Evolutionary conservation across 2,888 invertebrate species (phyloP), one percentile per base, ranked within the genome.

Genomic region (Neoscelio sp.): DNA sequence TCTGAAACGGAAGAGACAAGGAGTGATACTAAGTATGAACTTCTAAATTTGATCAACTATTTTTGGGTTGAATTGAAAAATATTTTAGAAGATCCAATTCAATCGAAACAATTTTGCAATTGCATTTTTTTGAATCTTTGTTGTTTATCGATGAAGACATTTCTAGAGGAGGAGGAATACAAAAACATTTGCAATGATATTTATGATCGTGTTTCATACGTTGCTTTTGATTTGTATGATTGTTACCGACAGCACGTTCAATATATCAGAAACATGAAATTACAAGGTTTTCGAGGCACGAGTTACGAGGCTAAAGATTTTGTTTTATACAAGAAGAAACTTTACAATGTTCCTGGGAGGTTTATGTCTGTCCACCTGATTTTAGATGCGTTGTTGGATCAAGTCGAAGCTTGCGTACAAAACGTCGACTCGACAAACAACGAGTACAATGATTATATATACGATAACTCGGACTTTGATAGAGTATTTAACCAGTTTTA

Each of bases 141-240:
- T 5, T 84, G 44, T 15, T 30, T 84, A 2, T 74, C 85, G 1
- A 8, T 60, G 12, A 38, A 80, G 0, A 52, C 70, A n/a, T 17
- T 15, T 17, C 13, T 50, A 2, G 67, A 71, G 1, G 70, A 82
- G 1, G 35, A 67, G 0, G 46, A 60, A 1, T 64, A 64, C 10
- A 42, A 48, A 12, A 0, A 7, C 0, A 15, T 54, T 26, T 80
- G 64, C 50, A 80, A 58, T 48, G 90, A 90, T 81, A 90, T 93
- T 68, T 93, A 93, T 83, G 92, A 93, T 73, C 91, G 91, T 78
- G 76, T 93, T 20, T 92, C 92, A 81, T 92, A 85, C 74, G 89
- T 92, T 2, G 89, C 92, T 86, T 93, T 92, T 75, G 92, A 93
- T 83, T 86, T 93, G 38, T 91, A 92, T 84, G 93, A 93, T 81